phyloP scores from a whole-genome alignment of 2,888 invertebrate species.

The Zaprionus lineosus region DNA sequence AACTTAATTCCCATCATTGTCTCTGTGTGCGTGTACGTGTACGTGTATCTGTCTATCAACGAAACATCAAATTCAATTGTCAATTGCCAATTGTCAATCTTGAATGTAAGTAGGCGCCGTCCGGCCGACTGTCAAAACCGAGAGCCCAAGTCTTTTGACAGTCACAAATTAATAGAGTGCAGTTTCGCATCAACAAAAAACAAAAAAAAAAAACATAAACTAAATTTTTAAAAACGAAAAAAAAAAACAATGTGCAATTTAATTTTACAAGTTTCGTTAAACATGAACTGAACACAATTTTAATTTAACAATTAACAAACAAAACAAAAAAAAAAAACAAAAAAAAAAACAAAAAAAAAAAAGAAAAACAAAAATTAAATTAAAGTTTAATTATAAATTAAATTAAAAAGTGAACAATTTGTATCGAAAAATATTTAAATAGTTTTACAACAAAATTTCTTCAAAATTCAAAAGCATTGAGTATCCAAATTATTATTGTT shows the following conservation, averaged over 20 bases:
- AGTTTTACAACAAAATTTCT: slow-evolving; percentile 37
- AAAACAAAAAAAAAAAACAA: slow-evolving; percentile 6
- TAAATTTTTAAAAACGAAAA: slow-evolving; percentile 5
- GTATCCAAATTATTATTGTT: too few relatives aligned
- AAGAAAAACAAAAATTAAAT: slow-evolving; percentile 3
- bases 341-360: slow-evolving; percentile 5
- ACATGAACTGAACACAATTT: too few relatives aligned
- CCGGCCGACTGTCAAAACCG: slow-evolving; percentile 15
- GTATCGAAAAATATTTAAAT: too few relatives aligned
- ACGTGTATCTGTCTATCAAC: slow-evolving; percentile 22
- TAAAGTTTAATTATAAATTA: not conserved
- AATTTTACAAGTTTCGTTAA: too few relatives aligned
- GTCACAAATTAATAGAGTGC: slow-evolving; percentile 46
- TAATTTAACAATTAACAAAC: slow-evolving; percentile 17
- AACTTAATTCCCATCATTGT: slow-evolving; percentile 15
- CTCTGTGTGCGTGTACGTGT: not conserved
- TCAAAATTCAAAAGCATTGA: not conserved
- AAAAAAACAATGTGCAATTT: slow-evolving; percentile 14
- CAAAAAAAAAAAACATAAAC: slow-evolving; percentile 2
- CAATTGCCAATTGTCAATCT: slow-evolving; percentile 46
- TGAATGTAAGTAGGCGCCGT: slow-evolving; percentile 50
- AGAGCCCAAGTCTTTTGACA: slow-evolving; percentile 49
- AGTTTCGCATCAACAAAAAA: slow-evolving; percentile 35
- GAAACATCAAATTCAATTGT: slow-evolving; percentile 24
- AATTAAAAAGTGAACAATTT: slow-evolving; percentile 21